A percentile compares a stretch with the other conserved stretches of the same genome.
These are phyloP conservation scores for Drosophila nigrodunni DNA, from an alignment of 1,140 invertebrate genomes.

Conservation along the genomic window DNA sequence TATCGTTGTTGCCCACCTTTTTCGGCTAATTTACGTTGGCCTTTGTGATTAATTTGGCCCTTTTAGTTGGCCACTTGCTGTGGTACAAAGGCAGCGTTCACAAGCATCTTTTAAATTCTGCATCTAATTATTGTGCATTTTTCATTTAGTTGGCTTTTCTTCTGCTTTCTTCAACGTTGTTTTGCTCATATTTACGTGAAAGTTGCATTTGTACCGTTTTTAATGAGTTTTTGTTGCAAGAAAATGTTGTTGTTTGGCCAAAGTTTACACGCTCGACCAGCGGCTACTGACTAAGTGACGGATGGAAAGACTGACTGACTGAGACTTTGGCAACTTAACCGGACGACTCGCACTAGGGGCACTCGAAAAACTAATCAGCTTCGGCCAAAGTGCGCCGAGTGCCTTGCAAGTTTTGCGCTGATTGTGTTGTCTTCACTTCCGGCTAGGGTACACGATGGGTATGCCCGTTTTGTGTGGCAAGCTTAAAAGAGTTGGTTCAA, in stretches of 20 bases:
- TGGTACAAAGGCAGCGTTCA: constrained; percentile 49
- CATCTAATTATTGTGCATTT: constrained; percentile 79
- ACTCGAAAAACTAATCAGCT: constrained; percentile 81
- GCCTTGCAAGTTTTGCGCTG: constrained; percentile 34
- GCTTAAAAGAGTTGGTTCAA: not conserved
- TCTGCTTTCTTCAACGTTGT: constrained; percentile 16
- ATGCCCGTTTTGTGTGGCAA: not conserved
- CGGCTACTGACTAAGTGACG: constrained; percentile 34
- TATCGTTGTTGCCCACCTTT: not conserved
- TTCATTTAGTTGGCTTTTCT: constrained; percentile 57
- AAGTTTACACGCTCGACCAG: constrained; percentile 61
- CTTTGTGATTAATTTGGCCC: constrained; percentile 18
- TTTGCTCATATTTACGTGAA: constrained; percentile 65
- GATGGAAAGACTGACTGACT: constrained; percentile 36
- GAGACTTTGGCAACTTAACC: constrained; percentile 56
- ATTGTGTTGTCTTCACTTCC: constrained; percentile 20
- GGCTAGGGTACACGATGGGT: constrained; percentile 3
- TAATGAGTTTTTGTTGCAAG: constrained; percentile 77
- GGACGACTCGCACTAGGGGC: constrained; percentile 69
- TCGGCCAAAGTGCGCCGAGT: constrained; percentile 51
- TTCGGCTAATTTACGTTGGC: constrained; percentile 15
- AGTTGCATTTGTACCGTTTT: constrained; percentile 75
- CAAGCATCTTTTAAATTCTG: constrained; percentile 66
- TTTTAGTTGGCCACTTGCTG: constrained; percentile 17
- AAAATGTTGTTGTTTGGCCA: constrained; percentile 39